These are phyloP conservation scores for Cabera pusaria DNA, from an alignment of 2,888 invertebrate species.

Conservation along the genomic window DNA sequence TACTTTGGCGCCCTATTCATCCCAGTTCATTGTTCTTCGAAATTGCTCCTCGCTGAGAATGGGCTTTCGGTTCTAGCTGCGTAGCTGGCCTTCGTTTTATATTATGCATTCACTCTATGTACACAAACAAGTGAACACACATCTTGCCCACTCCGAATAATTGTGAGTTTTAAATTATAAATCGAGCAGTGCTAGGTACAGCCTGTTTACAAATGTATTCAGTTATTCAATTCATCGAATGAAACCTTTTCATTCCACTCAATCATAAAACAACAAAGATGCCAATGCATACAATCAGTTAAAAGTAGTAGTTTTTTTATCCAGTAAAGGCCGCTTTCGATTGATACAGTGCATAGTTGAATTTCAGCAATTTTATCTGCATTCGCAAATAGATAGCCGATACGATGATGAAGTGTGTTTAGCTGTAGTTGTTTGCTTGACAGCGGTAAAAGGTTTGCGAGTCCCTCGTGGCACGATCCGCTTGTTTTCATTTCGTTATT, in stretches of 20 bases:
- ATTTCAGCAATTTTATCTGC: constrained; percentile 65
- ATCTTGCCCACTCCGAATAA: too few relatives aligned
- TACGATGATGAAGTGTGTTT: constrained; percentile 78
- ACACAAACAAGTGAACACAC: too few relatives aligned
- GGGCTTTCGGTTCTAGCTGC: constrained; percentile 63
- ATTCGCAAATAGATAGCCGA: constrained; percentile 72
- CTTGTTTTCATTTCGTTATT: constrained; percentile 83
- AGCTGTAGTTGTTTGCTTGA: constrained; percentile 76
- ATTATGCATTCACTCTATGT: too few relatives aligned
- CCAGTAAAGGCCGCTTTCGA: constrained; percentile 25
- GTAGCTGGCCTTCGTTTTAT: constrained; percentile 55
- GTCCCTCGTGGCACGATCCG: constrained; percentile 72
- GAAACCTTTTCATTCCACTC: constrained; percentile 5
- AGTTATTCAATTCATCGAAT: too few relatives aligned
- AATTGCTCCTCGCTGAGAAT: constrained; percentile 75
- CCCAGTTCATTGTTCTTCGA: constrained; percentile 76
- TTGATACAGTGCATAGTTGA: constrained; percentile 44
- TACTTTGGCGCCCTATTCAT: constrained; percentile 73
- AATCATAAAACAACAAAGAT: constrained; percentile 16
- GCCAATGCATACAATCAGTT: constrained; percentile 29
- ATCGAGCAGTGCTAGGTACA: too few relatives aligned
- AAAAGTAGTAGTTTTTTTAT: constrained; percentile 32
- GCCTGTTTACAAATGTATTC: constrained; percentile 11
- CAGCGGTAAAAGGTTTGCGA: constrained; percentile 82
- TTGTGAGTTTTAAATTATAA: too few relatives aligned